These are phyloP conservation scores for Dipodomys spectabilis DNA, from an alignment of 2,113 vertebrate genomes.

Conservation along the genomic window DNA sequence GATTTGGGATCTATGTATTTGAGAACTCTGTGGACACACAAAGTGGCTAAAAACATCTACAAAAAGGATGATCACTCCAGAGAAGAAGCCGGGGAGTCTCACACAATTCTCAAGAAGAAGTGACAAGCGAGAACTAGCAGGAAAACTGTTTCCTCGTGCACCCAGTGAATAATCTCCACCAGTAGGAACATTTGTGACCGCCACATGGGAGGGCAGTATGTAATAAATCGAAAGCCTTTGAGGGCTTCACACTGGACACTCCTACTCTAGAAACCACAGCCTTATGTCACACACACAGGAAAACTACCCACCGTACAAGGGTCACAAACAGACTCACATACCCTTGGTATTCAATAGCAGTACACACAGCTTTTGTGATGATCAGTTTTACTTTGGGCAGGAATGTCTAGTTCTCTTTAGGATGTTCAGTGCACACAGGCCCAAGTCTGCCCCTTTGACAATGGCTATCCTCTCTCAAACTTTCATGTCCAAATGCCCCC, in stretches of 20 bases:
- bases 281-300: neutral
- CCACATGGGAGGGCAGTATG: neutral
- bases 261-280: neutral
- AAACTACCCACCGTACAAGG: accelerated
- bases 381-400: neutral
- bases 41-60: neutral
- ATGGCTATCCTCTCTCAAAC: neutral
- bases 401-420: neutral
- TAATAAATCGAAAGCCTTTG: neutral
- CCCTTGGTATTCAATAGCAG: neutral
- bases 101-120: neutral
- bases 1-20: neutral
- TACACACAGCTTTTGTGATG: neutral
- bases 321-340: neutral
- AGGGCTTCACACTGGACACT: neutral
- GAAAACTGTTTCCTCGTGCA: neutral
- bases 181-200: neutral
- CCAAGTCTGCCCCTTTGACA: neutral
- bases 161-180: neutral
- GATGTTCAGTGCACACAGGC: too few species aligned
- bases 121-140: neutral
- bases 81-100: neutral
- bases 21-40: neutral
- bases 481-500: neutral
- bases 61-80: neutral